Conservation (phyloP, 2,888 invertebrate species). For the Strigamia maritima region DNA sequence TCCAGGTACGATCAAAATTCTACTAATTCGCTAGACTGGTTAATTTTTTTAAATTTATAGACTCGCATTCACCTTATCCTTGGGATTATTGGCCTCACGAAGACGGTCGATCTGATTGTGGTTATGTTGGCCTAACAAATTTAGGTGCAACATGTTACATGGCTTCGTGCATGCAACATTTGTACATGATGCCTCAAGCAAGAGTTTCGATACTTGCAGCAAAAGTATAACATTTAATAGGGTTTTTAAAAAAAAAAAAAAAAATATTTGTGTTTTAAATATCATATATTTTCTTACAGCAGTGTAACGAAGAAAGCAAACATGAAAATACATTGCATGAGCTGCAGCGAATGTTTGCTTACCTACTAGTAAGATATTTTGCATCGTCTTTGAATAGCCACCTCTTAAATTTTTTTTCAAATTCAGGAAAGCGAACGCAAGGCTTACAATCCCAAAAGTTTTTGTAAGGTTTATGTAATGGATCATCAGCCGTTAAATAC, state of each 20-base stretch:
- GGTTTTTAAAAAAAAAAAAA: not conserved
- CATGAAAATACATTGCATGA: conserved; percentile 80
- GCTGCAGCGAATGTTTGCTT: conserved; percentile 92
- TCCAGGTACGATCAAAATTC: conserved; percentile 59
- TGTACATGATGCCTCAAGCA: conserved; percentile 96
- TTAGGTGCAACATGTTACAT: conserved; percentile 95
- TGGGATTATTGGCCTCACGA: conserved; percentile 99
- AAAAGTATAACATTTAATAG: conserved; percentile 53
- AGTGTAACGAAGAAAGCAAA: conserved; percentile 64
- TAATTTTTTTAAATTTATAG: conserved; percentile 31
- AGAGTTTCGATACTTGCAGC: conserved; percentile 76
- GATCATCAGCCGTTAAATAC: conserved; percentile 94
- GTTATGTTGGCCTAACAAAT: conserved; percentile 90
- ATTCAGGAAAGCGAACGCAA: conserved; percentile 84
- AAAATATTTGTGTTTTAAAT: not conserved
- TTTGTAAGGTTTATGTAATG: conserved; percentile 96
- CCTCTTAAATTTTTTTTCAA: conserved; percentile 3
- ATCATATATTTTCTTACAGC: conserved; percentile 37
- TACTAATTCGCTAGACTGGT: not conserved
- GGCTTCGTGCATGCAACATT: conserved; percentile 95
- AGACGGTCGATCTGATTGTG: conserved; percentile 88
- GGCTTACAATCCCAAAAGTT: conserved; percentile 90
- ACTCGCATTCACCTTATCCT: conserved; percentile 76
- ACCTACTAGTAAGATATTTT: conserved; percentile 63
- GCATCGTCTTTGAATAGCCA: not conserved